These are phyloP conservation scores for Protomyctophum bolini DNA, from an alignment of 2,113 vertebrate genomes.

Conservation along the genomic window DNA sequence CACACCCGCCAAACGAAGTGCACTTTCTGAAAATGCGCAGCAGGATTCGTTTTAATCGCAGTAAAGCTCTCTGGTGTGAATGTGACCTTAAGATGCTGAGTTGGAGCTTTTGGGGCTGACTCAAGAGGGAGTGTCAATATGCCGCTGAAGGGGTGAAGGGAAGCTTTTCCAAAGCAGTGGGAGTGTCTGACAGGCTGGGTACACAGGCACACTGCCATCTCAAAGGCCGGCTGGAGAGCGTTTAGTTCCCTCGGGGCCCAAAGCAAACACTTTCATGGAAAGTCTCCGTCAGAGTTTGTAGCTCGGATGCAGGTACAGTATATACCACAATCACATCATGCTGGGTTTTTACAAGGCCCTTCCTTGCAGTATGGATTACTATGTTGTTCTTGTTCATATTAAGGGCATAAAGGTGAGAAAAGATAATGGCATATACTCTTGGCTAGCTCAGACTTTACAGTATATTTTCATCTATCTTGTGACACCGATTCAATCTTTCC, in stretches of 20 bases:
- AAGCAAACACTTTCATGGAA: slow-evolving; percentile 29
- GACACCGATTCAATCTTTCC: too few relatives aligned
- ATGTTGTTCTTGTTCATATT: not conserved
- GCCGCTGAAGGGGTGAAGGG: slow-evolving; percentile 29
- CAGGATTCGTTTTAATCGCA: too few relatives aligned
- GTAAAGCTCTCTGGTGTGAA: too few relatives aligned
- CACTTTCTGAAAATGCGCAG: too few relatives aligned
- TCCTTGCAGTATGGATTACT: not conserved
- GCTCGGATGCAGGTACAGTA: slow-evolving; percentile 11
- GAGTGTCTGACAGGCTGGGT: slow-evolving; percentile 50
- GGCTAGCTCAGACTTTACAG: too few relatives aligned
- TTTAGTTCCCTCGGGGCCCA: slow-evolving; percentile 39
- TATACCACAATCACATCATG: not conserved
- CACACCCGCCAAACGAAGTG: too few relatives aligned
- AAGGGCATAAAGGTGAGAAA: not conserved
- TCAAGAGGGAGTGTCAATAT: slow-evolving; percentile 38
- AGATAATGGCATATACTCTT: too few relatives aligned
- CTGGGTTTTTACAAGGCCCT: slow-evolving; percentile 3
- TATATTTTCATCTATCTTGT: too few relatives aligned
- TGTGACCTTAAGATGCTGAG: slow-evolving; percentile 8
- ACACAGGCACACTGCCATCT: slow-evolving; percentile 59
- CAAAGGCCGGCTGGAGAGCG: slow-evolving; percentile 51
- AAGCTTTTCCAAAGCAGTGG: slow-evolving; percentile 49
- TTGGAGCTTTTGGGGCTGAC: slow-evolving; percentile 31
- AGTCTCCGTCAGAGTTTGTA: slow-evolving; percentile 15